Evolutionary conservation across 2,888 invertebrate genomes (phyloP).

Genomic region (Dasypolia templi): DNA sequence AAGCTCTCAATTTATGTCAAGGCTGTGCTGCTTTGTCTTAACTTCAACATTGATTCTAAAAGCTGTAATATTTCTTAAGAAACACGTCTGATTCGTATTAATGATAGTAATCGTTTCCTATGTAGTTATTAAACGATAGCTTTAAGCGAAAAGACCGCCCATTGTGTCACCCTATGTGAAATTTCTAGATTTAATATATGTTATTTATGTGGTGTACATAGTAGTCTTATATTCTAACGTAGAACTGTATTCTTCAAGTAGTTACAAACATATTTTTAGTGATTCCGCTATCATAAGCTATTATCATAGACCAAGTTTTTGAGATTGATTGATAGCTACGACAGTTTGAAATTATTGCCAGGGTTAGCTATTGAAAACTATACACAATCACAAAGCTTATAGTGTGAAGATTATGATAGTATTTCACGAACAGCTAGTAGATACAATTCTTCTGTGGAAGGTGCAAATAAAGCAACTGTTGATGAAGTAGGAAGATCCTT

Average conservation of each 20-base stretch:
- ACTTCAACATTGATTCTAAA: slow-evolving; percentile 1
- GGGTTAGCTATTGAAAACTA: slow-evolving; percentile 1
- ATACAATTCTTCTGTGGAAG: neutral
- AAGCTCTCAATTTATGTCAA: neutral
- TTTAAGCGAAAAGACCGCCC: neutral
- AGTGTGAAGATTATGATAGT: slow-evolving; percentile 29
- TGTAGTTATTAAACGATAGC: neutral
- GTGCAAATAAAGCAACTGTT: no score
- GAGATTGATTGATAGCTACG: neutral
- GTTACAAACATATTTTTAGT: neutral
- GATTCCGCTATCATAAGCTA: slow-evolving; percentile 12
- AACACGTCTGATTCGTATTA: neutral
- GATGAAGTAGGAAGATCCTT: no score
- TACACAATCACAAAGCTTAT: slow-evolving; percentile 6
- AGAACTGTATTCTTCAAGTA: slow-evolving; percentile 14
- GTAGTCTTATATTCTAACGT: neutral
- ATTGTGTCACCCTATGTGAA: neutral
- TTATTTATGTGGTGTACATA: neutral
- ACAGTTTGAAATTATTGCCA: neutral
- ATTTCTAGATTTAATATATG: neutral
- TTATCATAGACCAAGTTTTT: neutral
- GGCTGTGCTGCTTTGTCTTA: neutral
- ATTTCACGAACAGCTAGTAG: neutral
- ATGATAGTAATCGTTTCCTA: neutral
- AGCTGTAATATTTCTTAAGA: neutral